Conservation (phyloP, 2,797 vertebrate species). For the Sebastes paucispinis region DNA sequence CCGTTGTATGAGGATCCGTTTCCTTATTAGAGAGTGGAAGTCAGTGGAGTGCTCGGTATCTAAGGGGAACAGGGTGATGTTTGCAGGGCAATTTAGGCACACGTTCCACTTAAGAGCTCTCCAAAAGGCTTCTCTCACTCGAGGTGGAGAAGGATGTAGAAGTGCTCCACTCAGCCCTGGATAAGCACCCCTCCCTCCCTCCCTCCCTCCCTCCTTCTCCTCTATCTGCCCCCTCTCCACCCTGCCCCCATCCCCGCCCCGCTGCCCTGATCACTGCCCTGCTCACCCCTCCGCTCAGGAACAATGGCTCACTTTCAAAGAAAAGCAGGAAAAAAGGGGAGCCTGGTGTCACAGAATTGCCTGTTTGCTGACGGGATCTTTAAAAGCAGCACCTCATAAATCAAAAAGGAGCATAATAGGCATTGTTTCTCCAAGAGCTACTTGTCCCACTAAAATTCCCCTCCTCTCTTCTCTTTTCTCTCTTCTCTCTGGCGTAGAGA, state of each 20-base stretch:
- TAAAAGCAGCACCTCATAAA: constrained; percentile 86
- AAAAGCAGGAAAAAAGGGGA: constrained; percentile 73
- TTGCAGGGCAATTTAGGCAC: constrained; percentile 67
- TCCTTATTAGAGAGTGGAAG: not conserved
- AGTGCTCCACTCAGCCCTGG: constrained; percentile 72
- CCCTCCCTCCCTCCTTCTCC: constrained; percentile 32
- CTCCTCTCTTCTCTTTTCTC: constrained; percentile 44
- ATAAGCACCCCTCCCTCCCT: constrained; percentile 38
- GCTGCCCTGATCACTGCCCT: constrained; percentile 70
- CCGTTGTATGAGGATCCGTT: no score
- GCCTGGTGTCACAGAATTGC: constrained; percentile 75
- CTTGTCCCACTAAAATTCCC: constrained; percentile 66
- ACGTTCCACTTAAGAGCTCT: constrained; percentile 75
- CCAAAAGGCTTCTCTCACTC: constrained; percentile 67
- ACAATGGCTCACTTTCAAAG: constrained; percentile 81
- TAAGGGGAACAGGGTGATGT: constrained; percentile 38
- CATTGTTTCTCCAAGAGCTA: constrained; percentile 77
- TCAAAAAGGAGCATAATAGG: constrained; percentile 83
- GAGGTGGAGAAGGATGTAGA: constrained; percentile 59
- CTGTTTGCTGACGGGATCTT: constrained; percentile 83
- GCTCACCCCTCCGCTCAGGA: constrained; percentile 64
- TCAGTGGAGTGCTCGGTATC: constrained; percentile 36
- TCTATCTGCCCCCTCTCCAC: constrained; percentile 45
- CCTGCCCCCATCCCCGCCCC: constrained; percentile 57
- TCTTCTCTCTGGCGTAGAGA: constrained; percentile 46